Conservation (phyloP, 2,888 invertebrate genomes). For the Ommatoiulus sabulosus region DNA sequence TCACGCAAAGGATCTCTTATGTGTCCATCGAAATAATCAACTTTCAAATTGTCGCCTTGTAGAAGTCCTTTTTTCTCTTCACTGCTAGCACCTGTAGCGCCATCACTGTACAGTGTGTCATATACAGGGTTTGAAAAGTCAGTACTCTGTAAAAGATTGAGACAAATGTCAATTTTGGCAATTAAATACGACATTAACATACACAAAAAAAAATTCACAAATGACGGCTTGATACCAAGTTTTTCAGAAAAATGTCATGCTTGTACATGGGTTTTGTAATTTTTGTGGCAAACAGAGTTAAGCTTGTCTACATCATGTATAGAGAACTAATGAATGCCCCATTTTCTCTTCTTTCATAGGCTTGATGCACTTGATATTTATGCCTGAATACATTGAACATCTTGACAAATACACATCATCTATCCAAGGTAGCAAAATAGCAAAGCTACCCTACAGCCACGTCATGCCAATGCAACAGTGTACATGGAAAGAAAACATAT, state of each 20-base stretch:
- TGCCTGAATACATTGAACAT: neutral
- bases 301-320: neutral
- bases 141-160: slow-evolving; percentile 71
- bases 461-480: neutral
- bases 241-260: neutral
- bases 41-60: slow-evolving; percentile 62
- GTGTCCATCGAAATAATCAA: slow-evolving; percentile 59
- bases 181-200: neutral
- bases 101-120: slow-evolving; percentile 79
- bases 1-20: slow-evolving; percentile 56
- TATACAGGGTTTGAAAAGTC: slow-evolving; percentile 90
- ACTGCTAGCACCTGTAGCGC: slow-evolving; percentile 65
- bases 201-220: neutral
- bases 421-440: neutral
- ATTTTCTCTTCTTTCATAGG: neutral
- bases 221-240: neutral
- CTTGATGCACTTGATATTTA: neutral
- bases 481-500: neutral
- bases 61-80: slow-evolving; percentile 68
- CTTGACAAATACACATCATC: neutral
- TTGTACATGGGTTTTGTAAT: neutral
- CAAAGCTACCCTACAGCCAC: neutral
- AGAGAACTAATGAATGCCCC: neutral
- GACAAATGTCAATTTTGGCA: slow-evolving; percentile 61
- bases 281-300: neutral